Percentiles rank a stretch among this genome's conserved stretches.
Conservation (phyloP, 2,797 vertebrate genomes). For the Lutra lutra region DNA sequence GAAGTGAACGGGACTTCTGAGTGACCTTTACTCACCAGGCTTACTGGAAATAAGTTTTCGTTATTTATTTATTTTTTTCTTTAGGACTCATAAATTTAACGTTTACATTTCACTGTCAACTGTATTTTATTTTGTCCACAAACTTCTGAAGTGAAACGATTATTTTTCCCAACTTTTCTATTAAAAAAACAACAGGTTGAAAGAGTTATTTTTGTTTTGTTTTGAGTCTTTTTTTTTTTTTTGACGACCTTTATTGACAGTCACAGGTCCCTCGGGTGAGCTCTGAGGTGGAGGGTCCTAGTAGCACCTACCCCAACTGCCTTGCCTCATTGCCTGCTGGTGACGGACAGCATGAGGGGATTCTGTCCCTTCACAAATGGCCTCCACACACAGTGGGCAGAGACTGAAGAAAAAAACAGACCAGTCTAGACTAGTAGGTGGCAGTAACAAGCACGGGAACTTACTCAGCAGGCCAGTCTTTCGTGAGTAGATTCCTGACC, state of each 20-base stretch:
- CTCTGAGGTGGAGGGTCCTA: background rate
- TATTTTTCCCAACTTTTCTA: background rate
- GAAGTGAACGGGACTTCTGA: background rate
- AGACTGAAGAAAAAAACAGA: no score
- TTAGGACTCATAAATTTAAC: background rate
- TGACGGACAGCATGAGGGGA: background rate
- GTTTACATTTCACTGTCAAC: background rate
- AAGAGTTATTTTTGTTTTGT: background rate
- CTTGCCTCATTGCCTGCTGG: background rate
- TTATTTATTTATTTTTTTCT: background rate
- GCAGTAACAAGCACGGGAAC: background rate
- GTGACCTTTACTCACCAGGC: accelerated
- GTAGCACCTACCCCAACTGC: accelerated
- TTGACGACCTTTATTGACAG: constrained; percentile 23
- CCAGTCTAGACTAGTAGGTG: no score
- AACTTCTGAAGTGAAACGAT: background rate
- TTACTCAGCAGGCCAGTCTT: no score
- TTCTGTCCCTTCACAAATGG: background rate
- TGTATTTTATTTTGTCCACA: background rate
- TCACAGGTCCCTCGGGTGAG: background rate
- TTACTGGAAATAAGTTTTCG: background rate
- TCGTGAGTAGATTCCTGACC: accelerated
- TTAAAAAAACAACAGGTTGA: background rate
- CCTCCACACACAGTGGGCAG: background rate
- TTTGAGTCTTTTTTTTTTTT: background rate